Evolutionary conservation across 1,140 invertebrate species (phyloP).

Genomic region (Anastatus disparis): DNA sequence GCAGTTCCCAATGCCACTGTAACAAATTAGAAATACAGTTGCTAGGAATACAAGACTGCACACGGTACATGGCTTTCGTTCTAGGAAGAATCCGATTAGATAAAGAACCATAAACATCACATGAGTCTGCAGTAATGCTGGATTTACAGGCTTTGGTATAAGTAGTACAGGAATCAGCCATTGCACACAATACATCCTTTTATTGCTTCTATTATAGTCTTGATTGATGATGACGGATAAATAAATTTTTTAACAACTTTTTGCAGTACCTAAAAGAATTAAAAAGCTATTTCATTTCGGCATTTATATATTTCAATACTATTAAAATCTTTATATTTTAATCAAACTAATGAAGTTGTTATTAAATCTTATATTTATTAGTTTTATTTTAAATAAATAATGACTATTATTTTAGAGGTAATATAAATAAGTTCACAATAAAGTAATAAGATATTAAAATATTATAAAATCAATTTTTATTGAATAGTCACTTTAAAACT

Average conservation of each 20-base stretch:
- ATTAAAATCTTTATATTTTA: too few species aligned
- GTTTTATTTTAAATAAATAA: too few species aligned
- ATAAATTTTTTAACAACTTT: background rate
- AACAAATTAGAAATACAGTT: conserved; percentile 93
- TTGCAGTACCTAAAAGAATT: conserved; percentile 24
- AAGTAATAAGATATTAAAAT: too few species aligned
- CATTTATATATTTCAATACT: too few species aligned
- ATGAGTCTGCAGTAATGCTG: conserved; percentile 93
- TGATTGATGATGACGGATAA: background rate
- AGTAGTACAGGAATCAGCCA: conserved; percentile 96
- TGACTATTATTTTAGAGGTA: too few species aligned
- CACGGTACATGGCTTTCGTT: conserved; percentile 95
- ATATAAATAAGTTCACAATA: background rate
- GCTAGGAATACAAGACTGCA: conserved; percentile 93
- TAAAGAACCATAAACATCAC: conserved; percentile 97
- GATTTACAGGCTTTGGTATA: conserved; percentile 96
- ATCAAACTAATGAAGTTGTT: too few species aligned
- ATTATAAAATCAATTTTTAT: too few species aligned
- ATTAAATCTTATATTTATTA: too few species aligned
- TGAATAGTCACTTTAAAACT: too few species aligned
- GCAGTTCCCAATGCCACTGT: conserved; percentile 94
- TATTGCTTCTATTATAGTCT: conserved; percentile 23
- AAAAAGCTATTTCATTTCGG: too few species aligned
- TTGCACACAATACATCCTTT: conserved; percentile 96
- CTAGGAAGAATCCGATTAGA: conserved; percentile 92